Evolutionary conservation across 2,888 invertebrate genomes (phyloP).

Genomic region (Leptura quadrifasciata): DNA sequence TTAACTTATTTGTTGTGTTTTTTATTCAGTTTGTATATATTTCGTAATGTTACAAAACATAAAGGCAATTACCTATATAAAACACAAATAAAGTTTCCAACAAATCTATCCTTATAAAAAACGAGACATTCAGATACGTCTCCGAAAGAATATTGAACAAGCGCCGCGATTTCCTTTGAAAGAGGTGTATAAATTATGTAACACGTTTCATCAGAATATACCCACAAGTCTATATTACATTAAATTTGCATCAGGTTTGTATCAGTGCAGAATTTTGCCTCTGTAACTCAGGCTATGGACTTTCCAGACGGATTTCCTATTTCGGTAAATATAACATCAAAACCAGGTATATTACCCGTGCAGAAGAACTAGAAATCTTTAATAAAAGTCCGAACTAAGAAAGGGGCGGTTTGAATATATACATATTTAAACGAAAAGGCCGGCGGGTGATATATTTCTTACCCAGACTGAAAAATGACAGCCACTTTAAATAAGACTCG

Average conservation of each 20-base stretch:
- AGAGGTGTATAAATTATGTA: constrained; percentile 1
- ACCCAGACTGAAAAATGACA: background rate
- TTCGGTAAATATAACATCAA: background rate
- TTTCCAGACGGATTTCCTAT: background rate
- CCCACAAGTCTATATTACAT: background rate
- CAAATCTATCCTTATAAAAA: background rate
- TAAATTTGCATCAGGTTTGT: constrained; percentile 1
- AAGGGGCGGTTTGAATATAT: background rate
- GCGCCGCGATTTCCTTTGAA: background rate
- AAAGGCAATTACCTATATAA: constrained; percentile 7
- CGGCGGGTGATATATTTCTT: background rate
- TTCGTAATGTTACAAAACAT: too few species aligned
- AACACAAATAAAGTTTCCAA: background rate
- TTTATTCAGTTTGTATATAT: too few species aligned
- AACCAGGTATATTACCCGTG: background rate
- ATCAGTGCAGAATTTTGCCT: background rate
- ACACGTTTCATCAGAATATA: constrained; percentile 1
- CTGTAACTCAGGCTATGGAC: background rate
- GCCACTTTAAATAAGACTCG: background rate
- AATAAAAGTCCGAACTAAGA: background rate
- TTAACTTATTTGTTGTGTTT: too few species aligned
- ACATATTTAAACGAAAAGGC: background rate
- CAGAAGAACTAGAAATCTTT: too few species aligned
- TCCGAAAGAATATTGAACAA: constrained; percentile 1
- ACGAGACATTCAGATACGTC: background rate